Conservation (phyloP, 2,888 invertebrate species). For the Cantharis rufa region DNA sequence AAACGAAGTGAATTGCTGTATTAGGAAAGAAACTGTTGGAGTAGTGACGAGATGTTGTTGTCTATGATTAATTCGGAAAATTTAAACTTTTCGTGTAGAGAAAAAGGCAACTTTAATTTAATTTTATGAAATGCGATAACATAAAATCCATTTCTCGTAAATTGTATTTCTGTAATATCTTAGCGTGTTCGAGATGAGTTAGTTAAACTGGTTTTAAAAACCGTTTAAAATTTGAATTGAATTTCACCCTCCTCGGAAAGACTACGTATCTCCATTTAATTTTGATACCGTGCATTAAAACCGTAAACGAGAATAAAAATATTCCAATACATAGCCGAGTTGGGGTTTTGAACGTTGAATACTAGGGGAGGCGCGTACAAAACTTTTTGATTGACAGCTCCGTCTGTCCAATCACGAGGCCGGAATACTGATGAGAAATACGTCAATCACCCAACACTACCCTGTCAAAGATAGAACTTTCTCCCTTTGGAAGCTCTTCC, state of each 20-base stretch:
- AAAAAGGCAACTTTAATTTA: constrained; percentile 9
- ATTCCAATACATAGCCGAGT: constrained; percentile 54
- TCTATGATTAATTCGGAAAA: neutral
- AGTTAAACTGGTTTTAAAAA: constrained; percentile 55
- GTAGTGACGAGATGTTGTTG: neutral
- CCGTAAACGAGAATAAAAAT: constrained; percentile 52
- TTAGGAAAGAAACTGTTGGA: neutral
- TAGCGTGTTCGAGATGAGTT: constrained; percentile 37
- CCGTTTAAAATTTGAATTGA: constrained; percentile 56
- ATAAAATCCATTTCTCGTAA: constrained; percentile 30
- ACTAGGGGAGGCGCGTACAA: constrained; percentile 53
- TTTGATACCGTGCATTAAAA: constrained; percentile 55
- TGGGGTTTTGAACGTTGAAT: constrained; percentile 42
- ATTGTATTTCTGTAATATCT: constrained; percentile 32
- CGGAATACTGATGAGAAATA: constrained; percentile 76
- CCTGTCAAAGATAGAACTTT: constrained; percentile 36
- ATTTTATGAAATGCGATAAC: constrained; percentile 26
- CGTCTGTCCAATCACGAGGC: constrained; percentile 77
- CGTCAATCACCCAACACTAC: constrained; percentile 68
- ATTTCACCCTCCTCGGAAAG: constrained; percentile 40
- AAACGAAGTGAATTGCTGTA: neutral
- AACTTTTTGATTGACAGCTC: constrained; percentile 79
- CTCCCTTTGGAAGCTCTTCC: constrained; percentile 30
- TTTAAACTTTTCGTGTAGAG: neutral
- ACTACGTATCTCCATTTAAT: constrained; percentile 53